These are phyloP conservation scores for Drosophila athabasca DNA, from an alignment of 1,140 invertebrate species.

Conservation along the genomic window DNA sequence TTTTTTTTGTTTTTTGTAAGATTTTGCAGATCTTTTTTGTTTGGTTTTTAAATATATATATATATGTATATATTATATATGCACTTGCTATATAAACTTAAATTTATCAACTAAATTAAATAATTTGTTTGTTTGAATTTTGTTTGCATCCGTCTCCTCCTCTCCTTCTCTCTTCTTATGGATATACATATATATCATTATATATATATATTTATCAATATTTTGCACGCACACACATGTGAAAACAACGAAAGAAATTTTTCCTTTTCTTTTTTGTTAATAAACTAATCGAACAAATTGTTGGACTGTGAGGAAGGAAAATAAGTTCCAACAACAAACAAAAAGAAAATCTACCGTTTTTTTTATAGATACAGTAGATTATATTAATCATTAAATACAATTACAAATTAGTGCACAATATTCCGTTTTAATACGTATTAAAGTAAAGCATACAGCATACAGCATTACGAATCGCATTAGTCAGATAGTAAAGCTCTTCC, in stretches of 20 bases:
- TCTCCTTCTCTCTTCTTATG: conserved; percentile 40
- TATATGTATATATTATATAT: conserved; percentile 58
- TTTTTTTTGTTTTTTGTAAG: conserved; percentile 46
- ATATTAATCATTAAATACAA: conserved; percentile 7
- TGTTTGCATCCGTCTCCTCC: conserved; percentile 43
- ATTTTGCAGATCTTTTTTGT: conserved; percentile 57
- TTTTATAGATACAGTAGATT: conserved; percentile 6
- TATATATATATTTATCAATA: conserved; percentile 36
- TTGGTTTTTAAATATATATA: conserved; percentile 52
- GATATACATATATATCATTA: conserved; percentile 42
- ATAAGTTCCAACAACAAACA: background rate
- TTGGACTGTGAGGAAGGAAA: conserved; percentile 24
- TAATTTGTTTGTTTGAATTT: conserved; percentile 80
- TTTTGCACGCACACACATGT: conserved; percentile 71
- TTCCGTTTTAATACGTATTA: conserved; percentile 35
- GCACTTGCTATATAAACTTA: conserved; percentile 81
- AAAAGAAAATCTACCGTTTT: background rate
- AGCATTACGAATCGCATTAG: conserved; percentile 34
- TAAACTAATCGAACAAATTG: conserved; percentile 18
- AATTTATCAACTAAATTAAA: conserved; percentile 78
- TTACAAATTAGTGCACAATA: conserved; percentile 43
- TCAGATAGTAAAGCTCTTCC: conserved; percentile 58
- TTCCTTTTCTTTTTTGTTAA: conserved; percentile 10
- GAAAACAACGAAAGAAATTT: conserved; percentile 65
- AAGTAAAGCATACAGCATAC: conserved; percentile 34